Evolutionary conservation across 2,888 invertebrate genomes (phyloP).

Genomic region (Tyria jacobaeae): DNA sequence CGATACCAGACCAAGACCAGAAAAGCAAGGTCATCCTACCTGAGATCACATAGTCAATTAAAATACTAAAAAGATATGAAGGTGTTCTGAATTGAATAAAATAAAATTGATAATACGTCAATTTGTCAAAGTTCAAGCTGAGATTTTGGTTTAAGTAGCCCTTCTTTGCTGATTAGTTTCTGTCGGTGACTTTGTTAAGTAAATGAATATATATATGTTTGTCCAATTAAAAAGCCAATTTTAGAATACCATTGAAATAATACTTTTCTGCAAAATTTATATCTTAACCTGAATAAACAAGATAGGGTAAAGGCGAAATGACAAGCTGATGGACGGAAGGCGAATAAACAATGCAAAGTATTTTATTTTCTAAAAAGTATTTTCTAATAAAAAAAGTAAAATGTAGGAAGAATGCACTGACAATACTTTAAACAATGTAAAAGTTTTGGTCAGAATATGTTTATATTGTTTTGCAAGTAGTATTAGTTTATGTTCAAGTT

Average conservation of each 20-base stretch:
- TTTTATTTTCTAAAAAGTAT: not conserved
- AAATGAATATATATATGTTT: not conserved
- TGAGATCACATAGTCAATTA: too few relatives aligned
- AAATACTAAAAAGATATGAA: too few relatives aligned
- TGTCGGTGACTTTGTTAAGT: not conserved
- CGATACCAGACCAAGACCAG: too few relatives aligned
- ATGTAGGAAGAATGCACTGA: too few relatives aligned
- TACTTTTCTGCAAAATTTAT: not conserved
- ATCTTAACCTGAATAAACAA: not conserved
- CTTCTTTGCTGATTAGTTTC: not conserved
- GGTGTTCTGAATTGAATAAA: too few relatives aligned
- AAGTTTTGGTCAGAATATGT: too few relatives aligned
- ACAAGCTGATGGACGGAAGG: constrained; percentile 2
- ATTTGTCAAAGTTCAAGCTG: too few relatives aligned
- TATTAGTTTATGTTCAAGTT: too few relatives aligned
- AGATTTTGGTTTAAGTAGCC: not conserved
- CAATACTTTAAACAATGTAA: too few relatives aligned
- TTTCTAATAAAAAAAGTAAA: not conserved
- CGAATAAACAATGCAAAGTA: not conserved
- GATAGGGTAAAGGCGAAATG: not conserved
- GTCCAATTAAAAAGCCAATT: not conserved
- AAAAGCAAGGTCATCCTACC: too few relatives aligned
- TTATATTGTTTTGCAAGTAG: too few relatives aligned
- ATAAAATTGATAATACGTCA: too few relatives aligned
- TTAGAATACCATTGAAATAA: not conserved